phyloP scores from a whole-genome alignment of 2,888 invertebrate genomes.

The Panopea generosa region DNA sequence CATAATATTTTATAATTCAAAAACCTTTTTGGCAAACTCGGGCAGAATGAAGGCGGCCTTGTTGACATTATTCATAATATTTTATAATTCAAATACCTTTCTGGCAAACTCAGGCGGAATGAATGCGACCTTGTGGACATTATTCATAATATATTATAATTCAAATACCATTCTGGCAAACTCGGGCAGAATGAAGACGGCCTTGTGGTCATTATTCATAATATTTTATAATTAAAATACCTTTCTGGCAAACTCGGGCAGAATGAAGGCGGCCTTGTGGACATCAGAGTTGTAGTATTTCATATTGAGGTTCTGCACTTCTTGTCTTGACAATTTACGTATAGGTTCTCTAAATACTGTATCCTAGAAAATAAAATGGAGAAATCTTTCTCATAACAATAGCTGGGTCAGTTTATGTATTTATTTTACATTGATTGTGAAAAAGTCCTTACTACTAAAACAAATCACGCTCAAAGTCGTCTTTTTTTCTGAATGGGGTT shows the following conservation, averaged over 20 bases:
- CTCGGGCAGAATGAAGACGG: constrained; percentile 94
- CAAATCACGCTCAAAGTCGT: no score
- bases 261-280: constrained; percentile 93
- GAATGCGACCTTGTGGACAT: constrained; percentile 94
- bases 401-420: no score
- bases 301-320: constrained; percentile 90
- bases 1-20: neutral
- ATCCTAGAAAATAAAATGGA: constrained; percentile 63
- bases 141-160: constrained; percentile 94
- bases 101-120: constrained; percentile 91
- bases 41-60: no score
- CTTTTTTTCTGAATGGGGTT: no score
- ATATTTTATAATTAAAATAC: constrained; percentile 56
- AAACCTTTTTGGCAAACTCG: no score
- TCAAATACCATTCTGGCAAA: constrained; percentile 89
- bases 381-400: no score
- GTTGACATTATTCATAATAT: neutral
- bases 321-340: constrained; percentile 88
- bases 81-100: neutral
- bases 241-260: constrained; percentile 92
- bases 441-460: no score
- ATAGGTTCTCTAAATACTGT: constrained; percentile 80
- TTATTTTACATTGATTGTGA: no score
- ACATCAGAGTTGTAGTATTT: constrained; percentile 94
- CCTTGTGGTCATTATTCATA: constrained; percentile 89